Evolutionary conservation across 2,113 vertebrate genomes (phyloP).

Genomic region (Dermatemys mawii): DNA sequence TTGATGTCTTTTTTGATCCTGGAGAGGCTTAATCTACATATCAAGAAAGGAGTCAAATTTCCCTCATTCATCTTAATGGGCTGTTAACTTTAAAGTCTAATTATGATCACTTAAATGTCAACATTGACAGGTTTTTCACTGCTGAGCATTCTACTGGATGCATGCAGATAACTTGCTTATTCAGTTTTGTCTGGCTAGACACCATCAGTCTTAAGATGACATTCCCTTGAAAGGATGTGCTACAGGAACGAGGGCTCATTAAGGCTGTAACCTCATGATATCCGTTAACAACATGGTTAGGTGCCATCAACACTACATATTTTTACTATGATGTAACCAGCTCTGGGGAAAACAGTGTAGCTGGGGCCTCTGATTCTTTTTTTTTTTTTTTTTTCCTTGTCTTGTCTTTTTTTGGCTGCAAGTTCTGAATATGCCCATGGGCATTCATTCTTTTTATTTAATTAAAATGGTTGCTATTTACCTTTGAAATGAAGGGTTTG

Average conservation of each 20-base stretch:
- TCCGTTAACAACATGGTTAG: background rate
- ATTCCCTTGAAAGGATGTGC: background rate
- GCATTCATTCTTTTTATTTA: background rate
- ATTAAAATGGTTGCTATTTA: fast-evolving
- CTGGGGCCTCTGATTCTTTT: background rate
- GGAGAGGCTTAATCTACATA: background rate
- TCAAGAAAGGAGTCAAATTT: background rate
- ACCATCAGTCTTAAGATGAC: background rate
- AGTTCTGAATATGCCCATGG: background rate
- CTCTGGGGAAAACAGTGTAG: background rate
- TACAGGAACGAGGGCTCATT: background rate
- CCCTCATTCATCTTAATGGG: background rate
- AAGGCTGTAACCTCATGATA: background rate
- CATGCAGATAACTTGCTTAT: background rate
- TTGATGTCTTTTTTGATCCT: background rate
- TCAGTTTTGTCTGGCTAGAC: background rate
- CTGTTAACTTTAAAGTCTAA: background rate
- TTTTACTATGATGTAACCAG: background rate
- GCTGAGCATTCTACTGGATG: background rate
- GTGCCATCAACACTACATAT: background rate
- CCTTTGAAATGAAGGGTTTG: background rate
- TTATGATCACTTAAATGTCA: background rate
- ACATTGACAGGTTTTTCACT: background rate
- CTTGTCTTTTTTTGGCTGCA: background rate
- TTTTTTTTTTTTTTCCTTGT: too few species aligned